Conservation (phyloP, 1,140 invertebrate species). For the Gryllus bimaculatus region DNA sequence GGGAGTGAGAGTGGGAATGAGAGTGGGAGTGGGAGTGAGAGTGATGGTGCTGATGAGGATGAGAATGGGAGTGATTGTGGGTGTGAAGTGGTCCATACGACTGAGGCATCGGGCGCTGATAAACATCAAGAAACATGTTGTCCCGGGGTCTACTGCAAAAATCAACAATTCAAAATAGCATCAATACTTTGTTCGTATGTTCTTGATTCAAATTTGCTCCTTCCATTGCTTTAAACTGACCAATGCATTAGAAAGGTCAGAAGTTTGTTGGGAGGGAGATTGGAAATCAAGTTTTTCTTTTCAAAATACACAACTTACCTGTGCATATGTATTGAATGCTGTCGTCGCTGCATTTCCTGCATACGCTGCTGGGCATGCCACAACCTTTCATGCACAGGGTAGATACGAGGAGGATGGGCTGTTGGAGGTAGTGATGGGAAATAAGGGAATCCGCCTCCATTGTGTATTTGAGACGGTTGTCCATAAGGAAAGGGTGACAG, state of each 20-base stretch:
- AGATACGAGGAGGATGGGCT: slow-evolving; percentile 43
- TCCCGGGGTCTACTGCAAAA: slow-evolving; percentile 11
- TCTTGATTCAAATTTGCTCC: too few species aligned
- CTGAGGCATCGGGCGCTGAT: neutral
- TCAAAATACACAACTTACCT: slow-evolving; percentile 2
- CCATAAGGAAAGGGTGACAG: slow-evolving; percentile 16
- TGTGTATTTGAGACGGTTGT: slow-evolving; percentile 12
- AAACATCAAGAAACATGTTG: slow-evolving; percentile 10
- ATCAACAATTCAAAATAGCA: neutral
- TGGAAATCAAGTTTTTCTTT: neutral
- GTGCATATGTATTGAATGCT: slow-evolving; percentile 26
- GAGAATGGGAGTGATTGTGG: neutral
- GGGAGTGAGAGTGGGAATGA: neutral
- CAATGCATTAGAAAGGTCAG: neutral
- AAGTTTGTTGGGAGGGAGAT: neutral
- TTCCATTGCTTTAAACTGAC: neutral
- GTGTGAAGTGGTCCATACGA: neutral
- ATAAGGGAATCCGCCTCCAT: neutral
- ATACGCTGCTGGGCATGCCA: slow-evolving; percentile 63
- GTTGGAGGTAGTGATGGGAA: slow-evolving; percentile 21
- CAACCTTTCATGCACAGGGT: slow-evolving; percentile 60
- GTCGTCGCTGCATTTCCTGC: slow-evolving; percentile 54
- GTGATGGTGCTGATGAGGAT: slow-evolving; percentile 22
- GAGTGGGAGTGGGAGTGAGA: neutral
- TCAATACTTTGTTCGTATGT: too few species aligned